phyloP scores from a whole-genome alignment of 2,113 vertebrate genomes.

The Siniperca chuatsi region DNA sequence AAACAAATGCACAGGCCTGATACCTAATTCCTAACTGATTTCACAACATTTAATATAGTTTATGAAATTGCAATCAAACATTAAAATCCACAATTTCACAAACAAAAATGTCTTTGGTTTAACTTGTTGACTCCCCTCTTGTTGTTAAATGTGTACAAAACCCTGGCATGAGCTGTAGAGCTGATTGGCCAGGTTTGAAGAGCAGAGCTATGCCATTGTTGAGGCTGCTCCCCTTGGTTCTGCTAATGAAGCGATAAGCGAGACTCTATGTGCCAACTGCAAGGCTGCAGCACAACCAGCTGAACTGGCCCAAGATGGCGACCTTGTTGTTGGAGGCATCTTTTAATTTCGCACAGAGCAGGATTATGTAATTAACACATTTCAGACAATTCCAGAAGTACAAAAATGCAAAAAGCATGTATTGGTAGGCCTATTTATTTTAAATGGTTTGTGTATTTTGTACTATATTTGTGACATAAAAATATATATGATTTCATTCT shows the following conservation, averaged over 20 bases:
- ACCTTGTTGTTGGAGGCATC: slow-evolving; percentile 83
- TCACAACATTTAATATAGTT: background rate
- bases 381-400: slow-evolving; percentile 72
- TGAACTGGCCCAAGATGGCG: slow-evolving; percentile 77
- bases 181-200: slow-evolving; percentile 15
- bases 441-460: slow-evolving; percentile 1
- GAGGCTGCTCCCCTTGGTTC: slow-evolving; percentile 57
- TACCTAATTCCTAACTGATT: background rate
- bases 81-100: slow-evolving; percentile 7
- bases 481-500: background rate
- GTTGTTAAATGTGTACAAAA: slow-evolving; percentile 58
- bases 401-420: slow-evolving; percentile 83
- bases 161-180: background rate
- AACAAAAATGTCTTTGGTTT: slow-evolving; percentile 4
- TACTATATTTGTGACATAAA: background rate
- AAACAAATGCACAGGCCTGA: background rate
- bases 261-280: slow-evolving; percentile 65
- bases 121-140: slow-evolving; percentile 33
- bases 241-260: slow-evolving; percentile 52
- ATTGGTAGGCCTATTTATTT: background rate
- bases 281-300: slow-evolving; percentile 58
- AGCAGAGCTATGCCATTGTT: slow-evolving; percentile 58
- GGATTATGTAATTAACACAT: slow-evolving; percentile 74
- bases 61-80: background rate
- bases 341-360: slow-evolving; percentile 85